phyloP scores from a whole-genome alignment of 2,113 vertebrate species.

The Sterrhoptilus dennistouni region DNA sequence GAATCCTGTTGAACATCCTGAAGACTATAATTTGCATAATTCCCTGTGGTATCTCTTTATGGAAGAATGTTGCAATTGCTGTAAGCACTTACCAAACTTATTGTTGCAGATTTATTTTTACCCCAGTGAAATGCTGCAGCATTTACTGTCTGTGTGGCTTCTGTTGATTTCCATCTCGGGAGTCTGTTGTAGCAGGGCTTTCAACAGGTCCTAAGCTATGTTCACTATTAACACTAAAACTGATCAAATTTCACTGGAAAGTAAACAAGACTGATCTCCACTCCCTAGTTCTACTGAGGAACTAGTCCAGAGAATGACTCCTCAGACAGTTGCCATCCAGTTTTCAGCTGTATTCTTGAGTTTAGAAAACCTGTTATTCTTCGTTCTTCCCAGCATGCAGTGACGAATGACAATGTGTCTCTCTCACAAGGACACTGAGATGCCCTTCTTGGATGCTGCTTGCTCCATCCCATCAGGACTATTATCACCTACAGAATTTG shows the following conservation, averaged over 20 bases:
- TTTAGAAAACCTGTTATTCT: background rate
- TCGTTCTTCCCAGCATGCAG: background rate
- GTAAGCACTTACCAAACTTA: background rate
- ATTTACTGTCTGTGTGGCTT: background rate
- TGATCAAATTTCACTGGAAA: background rate
- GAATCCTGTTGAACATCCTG: background rate
- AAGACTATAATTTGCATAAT: background rate
- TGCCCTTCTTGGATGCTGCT: background rate
- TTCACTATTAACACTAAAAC: background rate
- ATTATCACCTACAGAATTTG: background rate
- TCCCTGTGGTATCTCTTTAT: background rate
- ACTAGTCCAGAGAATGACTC: background rate
- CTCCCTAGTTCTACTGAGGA: background rate
- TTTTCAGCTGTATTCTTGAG: background rate
- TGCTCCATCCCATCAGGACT: background rate
- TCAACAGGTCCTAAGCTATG: background rate
- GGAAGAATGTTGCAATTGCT: background rate
- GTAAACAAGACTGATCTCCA: background rate
- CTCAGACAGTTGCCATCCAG: background rate
- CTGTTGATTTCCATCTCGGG: background rate
- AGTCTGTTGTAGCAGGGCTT: background rate
- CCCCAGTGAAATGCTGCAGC: background rate
- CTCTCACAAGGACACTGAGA: background rate
- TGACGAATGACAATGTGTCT: rapidly evolving
- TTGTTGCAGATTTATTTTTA: conserved; percentile 4